Evolutionary conservation across 2,113 vertebrate species (phyloP).

Genomic region (Pogona vitticeps): DNA sequence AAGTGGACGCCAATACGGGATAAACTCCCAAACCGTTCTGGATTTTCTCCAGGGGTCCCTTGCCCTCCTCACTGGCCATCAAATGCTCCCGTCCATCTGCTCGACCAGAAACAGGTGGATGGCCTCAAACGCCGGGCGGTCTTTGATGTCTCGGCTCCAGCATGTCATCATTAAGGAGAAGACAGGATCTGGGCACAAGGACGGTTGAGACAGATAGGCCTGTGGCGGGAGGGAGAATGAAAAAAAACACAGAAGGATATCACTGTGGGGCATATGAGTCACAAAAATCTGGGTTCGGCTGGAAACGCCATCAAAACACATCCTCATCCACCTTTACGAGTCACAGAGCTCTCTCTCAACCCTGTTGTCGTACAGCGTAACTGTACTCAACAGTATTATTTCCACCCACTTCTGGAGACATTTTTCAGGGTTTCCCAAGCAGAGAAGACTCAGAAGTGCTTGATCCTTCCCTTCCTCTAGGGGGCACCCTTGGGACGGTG

Average conservation of each 20-base stretch:
- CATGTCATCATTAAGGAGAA: constrained; percentile 87
- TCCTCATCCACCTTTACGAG: too few species aligned
- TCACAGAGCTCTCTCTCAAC: too few species aligned
- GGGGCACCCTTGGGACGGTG: too few species aligned
- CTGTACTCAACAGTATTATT: too few species aligned
- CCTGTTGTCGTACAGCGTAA: too few species aligned
- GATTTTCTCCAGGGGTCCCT: constrained; percentile 5
- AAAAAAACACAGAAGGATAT: not conserved
- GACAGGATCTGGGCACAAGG: constrained; percentile 81
- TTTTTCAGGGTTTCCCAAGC: too few species aligned
- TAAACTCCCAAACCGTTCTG: constrained; percentile 34
- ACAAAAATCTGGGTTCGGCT: not conserved
- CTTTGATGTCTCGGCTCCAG: constrained; percentile 82
- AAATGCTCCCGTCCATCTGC: constrained; percentile 78
- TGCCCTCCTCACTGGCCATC: constrained; percentile 26
- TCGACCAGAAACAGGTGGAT: constrained; percentile 82
- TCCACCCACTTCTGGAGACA: too few species aligned
- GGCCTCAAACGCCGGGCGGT: constrained; percentile 80
- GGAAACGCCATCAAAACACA: not conserved
- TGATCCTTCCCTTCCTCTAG: too few species aligned
- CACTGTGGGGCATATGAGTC: not conserved
- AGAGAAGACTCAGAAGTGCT: too few species aligned
- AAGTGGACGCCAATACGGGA: constrained; percentile 43
- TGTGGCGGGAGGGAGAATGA: constrained; percentile 28
- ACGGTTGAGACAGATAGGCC: constrained; percentile 82